These are phyloP conservation scores for Prosapia bicincta DNA, from an alignment of 2,888 invertebrate species.

Conservation along the genomic window DNA sequence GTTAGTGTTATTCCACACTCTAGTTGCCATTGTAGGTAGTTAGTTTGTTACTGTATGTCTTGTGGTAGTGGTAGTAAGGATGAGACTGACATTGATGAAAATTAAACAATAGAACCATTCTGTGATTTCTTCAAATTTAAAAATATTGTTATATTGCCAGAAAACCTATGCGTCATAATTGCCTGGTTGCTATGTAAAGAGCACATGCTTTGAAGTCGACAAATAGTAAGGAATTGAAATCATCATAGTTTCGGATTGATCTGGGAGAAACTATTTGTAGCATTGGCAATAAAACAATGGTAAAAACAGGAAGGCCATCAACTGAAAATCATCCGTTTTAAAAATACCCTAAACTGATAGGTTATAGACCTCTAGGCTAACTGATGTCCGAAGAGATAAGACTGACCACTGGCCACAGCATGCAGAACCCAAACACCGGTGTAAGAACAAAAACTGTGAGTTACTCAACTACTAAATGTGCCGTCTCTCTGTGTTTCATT, in stretches of 20 bases:
- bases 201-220: too few species aligned
- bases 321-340: not conserved
- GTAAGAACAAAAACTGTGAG: conserved; percentile 7
- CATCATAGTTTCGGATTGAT: not conserved
- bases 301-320: conserved; percentile 11
- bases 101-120: too few species aligned
- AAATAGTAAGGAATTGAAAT: too few species aligned
- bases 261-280: conserved; percentile 7
- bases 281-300: not conserved
- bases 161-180: too few species aligned
- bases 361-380: not conserved
- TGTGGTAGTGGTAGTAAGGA: too few species aligned
- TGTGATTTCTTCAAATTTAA: too few species aligned
- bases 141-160: too few species aligned
- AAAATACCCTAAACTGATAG: not conserved
- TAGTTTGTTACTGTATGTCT: too few species aligned
- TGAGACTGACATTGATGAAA: too few species aligned
- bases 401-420: conserved; percentile 5
- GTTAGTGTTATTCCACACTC: too few species aligned
- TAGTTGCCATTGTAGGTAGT: too few species aligned
- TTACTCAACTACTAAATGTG: not conserved
- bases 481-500: not conserved
- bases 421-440: not conserved
- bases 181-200: too few species aligned
- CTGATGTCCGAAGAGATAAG: conserved; percentile 12